Base-by-base conservation (phyloP, 2,113 vertebrate species). In the Nymphicus hollandicus region DNA sequence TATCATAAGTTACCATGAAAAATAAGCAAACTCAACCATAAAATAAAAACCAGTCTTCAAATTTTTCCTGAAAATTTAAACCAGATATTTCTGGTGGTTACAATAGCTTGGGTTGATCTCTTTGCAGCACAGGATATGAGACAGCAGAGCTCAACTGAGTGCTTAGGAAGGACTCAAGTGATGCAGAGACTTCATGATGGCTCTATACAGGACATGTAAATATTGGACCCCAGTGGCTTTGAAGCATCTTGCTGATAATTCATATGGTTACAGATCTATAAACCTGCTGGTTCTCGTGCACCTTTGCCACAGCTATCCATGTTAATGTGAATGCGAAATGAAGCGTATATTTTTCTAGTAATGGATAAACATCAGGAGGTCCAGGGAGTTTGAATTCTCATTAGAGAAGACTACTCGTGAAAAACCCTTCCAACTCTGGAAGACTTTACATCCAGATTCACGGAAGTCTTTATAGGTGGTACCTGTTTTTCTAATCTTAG, bases 301-400 rank as follows among this genome's bases (percentile, higher is more conserved):
- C 92, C 90, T 96, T 95, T 96, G 88, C 90, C 69, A 91, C 80
- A 88, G 91, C 76, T 88, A 93, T 91, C 90, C 86, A 88, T 91
- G 88, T 65, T 96, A 94, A 94, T 96, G 69, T 92, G 79, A 90
- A 91, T 78, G 80, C 90, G 93, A 96, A 96, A 95, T 91, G 95
- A 95, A 93, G 91, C 90, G 95, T 94, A 69, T 88, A 79, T 95
- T 94, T 95, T 95, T 96, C 90, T 97, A 74, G 90, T 90, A 93
- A 96, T 96, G 47, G 93, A 84, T 93, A 96, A 95, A 90, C 90
- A 91, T 92, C 95, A 90, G 95, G 90, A 93, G 86, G 93, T 94
- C 90, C 66, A 86, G 82, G 11, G 80, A 84, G 80, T 81, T 94
- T 94, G 69, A 94, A 95, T 96, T 94, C 86, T 88, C 93, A 88